Evolutionary conservation across 2,888 invertebrate genomes (phyloP).

Genomic region (Xylota segnis): DNA sequence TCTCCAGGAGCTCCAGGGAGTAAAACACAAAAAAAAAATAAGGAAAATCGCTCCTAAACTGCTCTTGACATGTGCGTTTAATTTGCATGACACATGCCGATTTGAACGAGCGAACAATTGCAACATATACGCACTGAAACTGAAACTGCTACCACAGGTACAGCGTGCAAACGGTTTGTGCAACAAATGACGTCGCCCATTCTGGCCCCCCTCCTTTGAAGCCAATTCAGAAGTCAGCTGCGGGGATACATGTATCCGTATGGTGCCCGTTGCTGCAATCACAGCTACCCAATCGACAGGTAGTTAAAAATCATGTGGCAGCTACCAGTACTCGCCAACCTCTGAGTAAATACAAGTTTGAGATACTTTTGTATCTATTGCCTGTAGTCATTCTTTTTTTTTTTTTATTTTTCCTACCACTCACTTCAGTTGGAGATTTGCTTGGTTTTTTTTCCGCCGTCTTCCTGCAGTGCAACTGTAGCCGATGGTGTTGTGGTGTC

Average conservation of each 20-base stretch:
- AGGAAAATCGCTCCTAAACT: constrained; percentile 46
- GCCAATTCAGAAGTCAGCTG: constrained; percentile 69
- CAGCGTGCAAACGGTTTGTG: constrained; percentile 25
- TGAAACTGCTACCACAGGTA: constrained; percentile 59
- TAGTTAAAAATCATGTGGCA: constrained; percentile 74
- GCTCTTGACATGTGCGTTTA: constrained; percentile 82
- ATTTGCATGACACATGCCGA: constrained; percentile 82
- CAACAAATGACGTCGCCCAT: constrained; percentile 65
- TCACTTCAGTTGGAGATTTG: background rate
- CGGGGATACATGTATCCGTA: constrained; percentile 57
- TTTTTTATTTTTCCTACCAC: background rate
- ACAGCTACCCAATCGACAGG: constrained; percentile 73
- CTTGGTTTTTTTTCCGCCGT: constrained; percentile 5
- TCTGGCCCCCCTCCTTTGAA: background rate
- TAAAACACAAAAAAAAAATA: background rate
- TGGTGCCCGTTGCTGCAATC: constrained; percentile 57
- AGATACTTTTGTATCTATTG: constrained; percentile 73
- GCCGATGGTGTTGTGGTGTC: constrained; percentile 27
- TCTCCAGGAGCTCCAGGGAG: constrained; percentile 52
- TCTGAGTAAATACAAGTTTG: constrained; percentile 66
- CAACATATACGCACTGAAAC: constrained; percentile 68
- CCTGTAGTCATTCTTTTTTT: constrained; percentile 23
- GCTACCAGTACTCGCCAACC: constrained; percentile 64
- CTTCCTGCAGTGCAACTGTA: constrained; percentile 32
- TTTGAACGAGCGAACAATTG: constrained; percentile 75